These are phyloP conservation scores for Luperina testacea DNA, from an alignment of 2,888 invertebrate genomes.

Conservation along the genomic window DNA sequence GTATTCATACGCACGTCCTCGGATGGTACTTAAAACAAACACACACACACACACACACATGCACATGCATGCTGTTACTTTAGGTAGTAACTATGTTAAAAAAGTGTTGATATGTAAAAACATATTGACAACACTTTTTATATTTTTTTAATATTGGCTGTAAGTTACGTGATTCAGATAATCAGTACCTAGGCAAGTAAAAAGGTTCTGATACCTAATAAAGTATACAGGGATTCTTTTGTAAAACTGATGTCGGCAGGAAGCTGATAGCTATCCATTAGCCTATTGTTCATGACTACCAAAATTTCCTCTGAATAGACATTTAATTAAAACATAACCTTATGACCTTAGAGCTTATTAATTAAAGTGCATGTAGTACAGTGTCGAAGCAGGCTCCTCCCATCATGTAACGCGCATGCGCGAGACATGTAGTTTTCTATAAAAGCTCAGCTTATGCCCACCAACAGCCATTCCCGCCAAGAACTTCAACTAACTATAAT, in stretches of 20 bases:
- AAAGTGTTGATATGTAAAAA: too few relatives aligned
- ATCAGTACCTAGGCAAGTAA: not conserved
- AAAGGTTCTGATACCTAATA: not conserved
- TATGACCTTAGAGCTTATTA: conserved; percentile 73
- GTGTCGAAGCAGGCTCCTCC: conserved; percentile 72
- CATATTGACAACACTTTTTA: not conserved
- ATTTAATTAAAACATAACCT: conserved; percentile 46
- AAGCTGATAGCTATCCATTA: not conserved
- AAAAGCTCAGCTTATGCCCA: conserved; percentile 74
- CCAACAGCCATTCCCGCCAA: conserved; percentile 80
- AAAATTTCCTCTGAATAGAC: conserved; percentile 47
- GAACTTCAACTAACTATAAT: conserved; percentile 63
- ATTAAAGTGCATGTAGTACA: conserved; percentile 76
- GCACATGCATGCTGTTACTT: too few relatives aligned
- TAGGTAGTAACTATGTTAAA: not conserved
- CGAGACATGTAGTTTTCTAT: conserved; percentile 70
- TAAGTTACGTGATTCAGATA: not conserved
- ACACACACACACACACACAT: too few relatives aligned
- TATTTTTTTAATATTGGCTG: not conserved
- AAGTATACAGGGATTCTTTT: not conserved
- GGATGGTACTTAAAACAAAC: too few relatives aligned
- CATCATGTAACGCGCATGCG: conserved; percentile 78
- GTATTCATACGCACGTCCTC: too few relatives aligned
- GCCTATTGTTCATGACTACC: conserved; percentile 12
- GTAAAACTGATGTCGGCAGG: not conserved